phyloP scores from a whole-genome alignment of 2,113 vertebrate species.

The Talpa occidentalis region DNA sequence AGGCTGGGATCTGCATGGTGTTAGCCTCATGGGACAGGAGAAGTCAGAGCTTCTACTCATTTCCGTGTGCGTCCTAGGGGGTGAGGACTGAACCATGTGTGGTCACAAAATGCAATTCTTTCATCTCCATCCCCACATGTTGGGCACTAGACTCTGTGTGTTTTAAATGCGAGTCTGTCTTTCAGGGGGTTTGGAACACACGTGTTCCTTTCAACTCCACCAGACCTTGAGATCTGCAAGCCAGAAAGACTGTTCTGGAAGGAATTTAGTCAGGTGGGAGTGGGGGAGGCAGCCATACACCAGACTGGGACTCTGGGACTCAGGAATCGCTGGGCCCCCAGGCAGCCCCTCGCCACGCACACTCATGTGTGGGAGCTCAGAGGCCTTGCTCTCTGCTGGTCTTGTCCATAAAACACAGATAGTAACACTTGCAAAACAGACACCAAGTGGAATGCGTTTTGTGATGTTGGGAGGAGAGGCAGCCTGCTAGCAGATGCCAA shows the following conservation, averaged over 20 bases:
- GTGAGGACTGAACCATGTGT: slow-evolving; percentile 26
- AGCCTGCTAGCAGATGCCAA: slow-evolving; percentile 70
- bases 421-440: slow-evolving; percentile 65
- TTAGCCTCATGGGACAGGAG: background rate
- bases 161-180: slow-evolving; percentile 42
- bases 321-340: background rate
- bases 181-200: slow-evolving; percentile 68
- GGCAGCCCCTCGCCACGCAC: background rate
- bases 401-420: slow-evolving; percentile 67
- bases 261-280: background rate
- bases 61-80: background rate
- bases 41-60: background rate
- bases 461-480: slow-evolving; percentile 67
- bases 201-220: slow-evolving; percentile 72
- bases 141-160: background rate
- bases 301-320: background rate
- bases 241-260: slow-evolving; percentile 62
- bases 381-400: slow-evolving; percentile 33
- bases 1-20: background rate
- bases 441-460: slow-evolving; percentile 33
- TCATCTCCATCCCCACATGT: slow-evolving; percentile 62
- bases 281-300: background rate
- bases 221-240: slow-evolving; percentile 61
- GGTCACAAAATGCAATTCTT: slow-evolving; percentile 47
- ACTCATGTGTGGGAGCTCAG: background rate